Percentiles rank a stretch among this genome's conserved stretches.
These are phyloP conservation scores for Tarsius wallacei DNA, from an alignment of 2,797 vertebrate species.

Conservation along the genomic window DNA sequence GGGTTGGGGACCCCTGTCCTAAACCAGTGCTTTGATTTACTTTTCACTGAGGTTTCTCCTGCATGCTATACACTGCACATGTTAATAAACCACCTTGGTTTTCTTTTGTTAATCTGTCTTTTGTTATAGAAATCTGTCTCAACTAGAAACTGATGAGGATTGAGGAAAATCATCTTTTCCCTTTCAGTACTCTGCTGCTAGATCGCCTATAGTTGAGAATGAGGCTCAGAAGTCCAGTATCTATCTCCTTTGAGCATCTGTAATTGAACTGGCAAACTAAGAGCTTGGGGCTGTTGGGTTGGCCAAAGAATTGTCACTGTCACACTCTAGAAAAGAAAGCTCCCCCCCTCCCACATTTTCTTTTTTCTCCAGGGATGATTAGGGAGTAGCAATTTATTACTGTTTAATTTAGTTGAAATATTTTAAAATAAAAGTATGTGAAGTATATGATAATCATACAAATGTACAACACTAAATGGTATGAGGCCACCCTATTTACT, in stretches of 20 bases:
- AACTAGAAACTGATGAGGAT: neutral
- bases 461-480: no score
- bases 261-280: constrained; percentile 9
- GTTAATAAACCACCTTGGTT: neutral
- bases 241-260: neutral
- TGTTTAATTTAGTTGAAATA: no score
- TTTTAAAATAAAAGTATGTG: no score
- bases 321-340: constrained; percentile 13
- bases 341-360: no score
- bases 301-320: neutral
- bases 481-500: no score
- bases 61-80: neutral
- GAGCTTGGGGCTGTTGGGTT: neutral
- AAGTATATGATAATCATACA: no score
- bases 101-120: neutral
- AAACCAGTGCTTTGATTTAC: neutral
- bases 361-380: no score
- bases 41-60: neutral
- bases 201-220: neutral
- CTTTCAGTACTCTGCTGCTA: neutral
- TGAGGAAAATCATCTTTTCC: neutral
- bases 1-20: neutral
- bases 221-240: neutral
- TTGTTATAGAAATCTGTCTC: neutral
- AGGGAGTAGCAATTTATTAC: no score